Conservation (phyloP, 23 tunicate genomes). For the Trididemnum clinides region DNA sequence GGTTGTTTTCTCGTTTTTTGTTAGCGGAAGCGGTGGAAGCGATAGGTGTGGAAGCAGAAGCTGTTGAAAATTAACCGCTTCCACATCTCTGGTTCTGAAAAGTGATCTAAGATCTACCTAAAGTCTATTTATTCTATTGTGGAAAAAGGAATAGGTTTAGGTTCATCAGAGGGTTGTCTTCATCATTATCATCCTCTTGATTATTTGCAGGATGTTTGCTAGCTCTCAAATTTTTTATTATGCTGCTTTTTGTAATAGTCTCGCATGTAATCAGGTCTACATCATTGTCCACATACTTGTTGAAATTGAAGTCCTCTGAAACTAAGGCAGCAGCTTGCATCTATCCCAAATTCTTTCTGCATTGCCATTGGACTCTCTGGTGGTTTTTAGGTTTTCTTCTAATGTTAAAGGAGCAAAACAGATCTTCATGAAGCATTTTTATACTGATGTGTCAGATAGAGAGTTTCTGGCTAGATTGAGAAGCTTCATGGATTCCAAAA, state of each 20-base stretch:
- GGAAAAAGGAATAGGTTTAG: not conserved
- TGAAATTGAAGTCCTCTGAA: not conserved
- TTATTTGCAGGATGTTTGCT: not conserved
- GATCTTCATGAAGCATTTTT: not conserved
- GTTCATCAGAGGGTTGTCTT: not conserved
- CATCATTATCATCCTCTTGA: not conserved
- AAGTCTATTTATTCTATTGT: not conserved
- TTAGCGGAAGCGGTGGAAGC: too few species aligned
- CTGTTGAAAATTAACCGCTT: too few species aligned
- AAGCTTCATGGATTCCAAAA: conserved; percentile 2
- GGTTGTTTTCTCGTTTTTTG: too few species aligned
- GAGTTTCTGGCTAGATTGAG: not conserved
- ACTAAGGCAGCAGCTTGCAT: not conserved
- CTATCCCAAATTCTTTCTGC: not conserved
- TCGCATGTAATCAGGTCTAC: too few species aligned
- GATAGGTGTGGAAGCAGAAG: too few species aligned
- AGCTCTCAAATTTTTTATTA: not conserved
- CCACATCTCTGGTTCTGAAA: too few species aligned
- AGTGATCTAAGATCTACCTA: not conserved
- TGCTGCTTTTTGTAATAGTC: too few species aligned
- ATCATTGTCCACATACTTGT: not conserved
- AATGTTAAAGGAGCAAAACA: not conserved
- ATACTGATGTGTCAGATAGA: not conserved
- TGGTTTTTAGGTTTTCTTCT: not conserved
- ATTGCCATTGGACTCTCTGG: not conserved